Percentiles rank a stretch among this genome's conserved stretches.
These are phyloP conservation scores for Charadrius vociferus DNA, from an alignment of 2,113 vertebrate species.

Conservation along the genomic window DNA sequence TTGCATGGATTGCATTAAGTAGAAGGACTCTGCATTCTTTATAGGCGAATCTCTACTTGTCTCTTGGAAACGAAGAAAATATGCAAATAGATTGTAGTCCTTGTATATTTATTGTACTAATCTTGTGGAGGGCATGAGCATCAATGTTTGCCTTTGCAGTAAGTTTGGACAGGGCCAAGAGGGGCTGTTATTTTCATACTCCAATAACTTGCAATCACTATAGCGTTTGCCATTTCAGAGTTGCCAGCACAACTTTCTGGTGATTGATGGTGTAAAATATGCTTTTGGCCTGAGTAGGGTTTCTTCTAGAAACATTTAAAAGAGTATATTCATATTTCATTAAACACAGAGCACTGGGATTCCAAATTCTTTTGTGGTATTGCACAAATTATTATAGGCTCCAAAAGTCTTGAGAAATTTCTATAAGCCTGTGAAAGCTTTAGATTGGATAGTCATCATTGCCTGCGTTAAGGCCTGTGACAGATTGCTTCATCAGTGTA, in stretches of 20 bases:
- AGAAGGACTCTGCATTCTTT: not conserved
- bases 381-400: constrained; percentile 46
- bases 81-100: not conserved
- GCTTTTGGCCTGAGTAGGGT: not conserved
- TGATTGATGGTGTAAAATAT: constrained; percentile 18
- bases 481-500: constrained; percentile 69
- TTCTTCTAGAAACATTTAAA: constrained; percentile 50
- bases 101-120: not conserved
- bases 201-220: not conserved
- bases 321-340: constrained; percentile 45
- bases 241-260: constrained; percentile 26
- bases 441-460: constrained; percentile 53
- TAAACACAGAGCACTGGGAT: constrained; percentile 5
- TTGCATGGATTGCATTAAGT: constrained; percentile 81
- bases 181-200: not conserved
- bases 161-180: not conserved
- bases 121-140: not conserved
- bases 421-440: constrained; percentile 55
- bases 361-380: constrained; percentile 48
- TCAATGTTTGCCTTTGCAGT: not conserved
- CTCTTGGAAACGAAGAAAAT: not conserved
- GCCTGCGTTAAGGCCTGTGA: constrained; percentile 67
- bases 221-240: not conserved
- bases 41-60: not conserved
- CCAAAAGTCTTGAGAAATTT: constrained; percentile 70